A percentile compares a stretch with the other conserved stretches of the same genome.
These are phyloP conservation scores for Microcebus murinus DNA, from an alignment of 2,113 vertebrate genomes.

Conservation along the genomic window DNA sequence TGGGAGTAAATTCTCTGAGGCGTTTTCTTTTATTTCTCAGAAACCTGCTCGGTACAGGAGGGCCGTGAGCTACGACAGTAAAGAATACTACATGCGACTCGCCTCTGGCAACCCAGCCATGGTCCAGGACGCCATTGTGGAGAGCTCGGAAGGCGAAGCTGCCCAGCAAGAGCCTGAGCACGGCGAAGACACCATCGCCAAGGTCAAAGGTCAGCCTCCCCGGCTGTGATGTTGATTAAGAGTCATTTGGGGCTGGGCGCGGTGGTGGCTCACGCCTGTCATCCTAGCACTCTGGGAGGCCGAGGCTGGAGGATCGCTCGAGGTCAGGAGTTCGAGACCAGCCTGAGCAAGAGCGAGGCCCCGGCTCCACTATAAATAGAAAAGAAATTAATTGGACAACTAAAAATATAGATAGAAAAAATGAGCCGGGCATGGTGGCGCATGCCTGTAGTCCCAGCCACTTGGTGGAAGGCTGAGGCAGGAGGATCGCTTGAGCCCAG, in stretches of 20 bases:
- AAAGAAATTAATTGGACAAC: too few relatives aligned
- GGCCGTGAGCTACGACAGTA: constrained; percentile 98
- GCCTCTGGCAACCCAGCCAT: constrained; percentile 94
- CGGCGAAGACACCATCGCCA: constrained; percentile 97
- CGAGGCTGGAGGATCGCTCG: too few relatives aligned
- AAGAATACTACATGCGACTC: constrained; percentile 97
- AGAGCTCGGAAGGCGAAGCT: constrained; percentile 93
- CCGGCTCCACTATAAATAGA: too few relatives aligned
- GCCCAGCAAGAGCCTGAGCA: constrained; percentile 95
- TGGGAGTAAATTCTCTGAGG: constrained; percentile 24
- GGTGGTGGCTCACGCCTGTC: too few relatives aligned
- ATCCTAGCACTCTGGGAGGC: too few relatives aligned
- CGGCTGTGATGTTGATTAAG: neutral
- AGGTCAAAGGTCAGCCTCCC: constrained; percentile 92
- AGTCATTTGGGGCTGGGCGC: neutral
- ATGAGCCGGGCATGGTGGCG: too few relatives aligned
- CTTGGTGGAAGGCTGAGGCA: too few relatives aligned
- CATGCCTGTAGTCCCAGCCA: too few relatives aligned
- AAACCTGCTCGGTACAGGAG: constrained; percentile 96
- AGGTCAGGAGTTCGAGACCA: too few relatives aligned
- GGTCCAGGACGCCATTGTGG: constrained; percentile 96
- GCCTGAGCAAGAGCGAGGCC: too few relatives aligned
- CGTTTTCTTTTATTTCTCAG: constrained; percentile 83
- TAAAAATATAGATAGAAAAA: too few relatives aligned
- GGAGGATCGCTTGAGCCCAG: too few relatives aligned